Evolutionary conservation across 2,113 vertebrate genomes (phyloP).

Genomic region (Callipepla californica): DNA sequence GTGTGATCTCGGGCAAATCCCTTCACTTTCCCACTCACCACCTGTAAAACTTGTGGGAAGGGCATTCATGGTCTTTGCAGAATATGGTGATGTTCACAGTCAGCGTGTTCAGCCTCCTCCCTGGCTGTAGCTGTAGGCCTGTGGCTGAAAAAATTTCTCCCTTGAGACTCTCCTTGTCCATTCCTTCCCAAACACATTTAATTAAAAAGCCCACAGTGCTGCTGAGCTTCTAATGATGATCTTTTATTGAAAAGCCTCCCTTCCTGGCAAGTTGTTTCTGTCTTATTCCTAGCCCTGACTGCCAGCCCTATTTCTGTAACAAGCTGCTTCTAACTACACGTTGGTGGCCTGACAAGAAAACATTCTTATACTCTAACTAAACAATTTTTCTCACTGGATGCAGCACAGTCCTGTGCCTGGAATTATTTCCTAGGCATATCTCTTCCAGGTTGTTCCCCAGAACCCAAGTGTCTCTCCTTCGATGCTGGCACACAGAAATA

Average conservation of each 20-base stretch:
- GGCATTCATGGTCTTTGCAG: accelerated
- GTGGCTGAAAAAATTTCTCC: neutral
- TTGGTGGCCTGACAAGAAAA: neutral
- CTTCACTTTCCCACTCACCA: neutral
- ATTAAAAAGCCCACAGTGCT: neutral
- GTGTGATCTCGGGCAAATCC: neutral
- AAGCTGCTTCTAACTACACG: neutral
- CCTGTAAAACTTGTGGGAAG: neutral
- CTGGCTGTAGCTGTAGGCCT: neutral
- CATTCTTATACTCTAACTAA: neutral
- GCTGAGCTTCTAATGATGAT: neutral
- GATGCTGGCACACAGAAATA: neutral
- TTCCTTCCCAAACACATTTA: neutral
- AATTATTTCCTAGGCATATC: neutral
- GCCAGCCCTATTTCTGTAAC: neutral
- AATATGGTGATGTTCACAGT: accelerated
- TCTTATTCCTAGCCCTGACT: neutral
- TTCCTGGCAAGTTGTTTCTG: neutral
- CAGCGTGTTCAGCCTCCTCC: neutral
- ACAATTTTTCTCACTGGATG: neutral
- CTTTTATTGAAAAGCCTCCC: neutral
- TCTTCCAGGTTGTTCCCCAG: neutral
- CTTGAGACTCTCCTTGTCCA: neutral
- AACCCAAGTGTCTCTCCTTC: neutral
- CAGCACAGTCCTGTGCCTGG: neutral